Conservation (phyloP, 2,797 vertebrate species). For the Margarornis squamiger region DNA sequence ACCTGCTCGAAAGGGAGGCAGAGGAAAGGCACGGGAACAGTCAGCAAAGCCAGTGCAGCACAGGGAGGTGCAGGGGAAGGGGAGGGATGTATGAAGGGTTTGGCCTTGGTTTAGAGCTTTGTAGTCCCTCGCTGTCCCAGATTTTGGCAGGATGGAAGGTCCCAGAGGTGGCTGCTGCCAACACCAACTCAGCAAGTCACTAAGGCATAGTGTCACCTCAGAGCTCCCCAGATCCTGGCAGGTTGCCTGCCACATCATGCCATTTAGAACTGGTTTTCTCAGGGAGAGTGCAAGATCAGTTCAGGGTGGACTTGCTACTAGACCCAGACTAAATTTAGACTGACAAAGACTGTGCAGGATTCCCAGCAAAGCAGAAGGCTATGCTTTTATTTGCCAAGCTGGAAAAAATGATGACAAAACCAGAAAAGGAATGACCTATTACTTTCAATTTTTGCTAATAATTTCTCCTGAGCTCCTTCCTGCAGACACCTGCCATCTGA, state of each 20-base stretch:
- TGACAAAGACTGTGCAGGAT: background rate
- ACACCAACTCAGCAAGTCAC: background rate
- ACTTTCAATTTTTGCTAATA: background rate
- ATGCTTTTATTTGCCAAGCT: background rate
- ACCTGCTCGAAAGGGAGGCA: background rate
- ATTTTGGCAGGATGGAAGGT: background rate
- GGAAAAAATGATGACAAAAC: background rate
- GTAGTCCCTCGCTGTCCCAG: background rate
- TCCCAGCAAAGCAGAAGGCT: background rate
- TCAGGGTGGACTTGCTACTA: background rate
- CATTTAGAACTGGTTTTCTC: fast-evolving
- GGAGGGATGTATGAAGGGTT: background rate
- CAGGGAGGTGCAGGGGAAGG: background rate
- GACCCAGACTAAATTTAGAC: background rate
- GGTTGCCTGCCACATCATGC: fast-evolving
- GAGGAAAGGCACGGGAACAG: fast-evolving
- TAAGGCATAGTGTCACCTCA: background rate
- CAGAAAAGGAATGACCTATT: background rate
- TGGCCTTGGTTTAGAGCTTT: background rate
- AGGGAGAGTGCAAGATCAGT: no score
- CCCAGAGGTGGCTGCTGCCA: background rate
- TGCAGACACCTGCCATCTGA: background rate
- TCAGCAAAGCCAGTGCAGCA: background rate
- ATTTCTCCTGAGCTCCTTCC: background rate
- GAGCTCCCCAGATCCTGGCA: background rate